Evolutionary conservation across 2,888 invertebrate species (phyloP), one percentile per base, ranked within the genome.

Genomic region (Tryphoninae sp.): DNA sequence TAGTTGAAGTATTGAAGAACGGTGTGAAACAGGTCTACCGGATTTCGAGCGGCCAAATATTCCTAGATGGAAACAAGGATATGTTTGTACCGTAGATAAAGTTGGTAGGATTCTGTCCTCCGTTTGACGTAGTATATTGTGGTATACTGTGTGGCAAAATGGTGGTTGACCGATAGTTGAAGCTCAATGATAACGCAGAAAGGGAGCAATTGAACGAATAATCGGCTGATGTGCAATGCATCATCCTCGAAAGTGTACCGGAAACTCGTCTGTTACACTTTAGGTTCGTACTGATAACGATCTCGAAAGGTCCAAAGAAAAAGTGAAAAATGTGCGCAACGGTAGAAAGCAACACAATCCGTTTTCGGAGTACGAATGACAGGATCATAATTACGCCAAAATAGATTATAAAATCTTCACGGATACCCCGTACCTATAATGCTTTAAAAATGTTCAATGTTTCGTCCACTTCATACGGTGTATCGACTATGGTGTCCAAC

Each of bases 101-200:
- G 33, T 33, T 33, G 33, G 33, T 33, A 33, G 0, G 33, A 6
- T 0, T 33, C 6, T 33, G 33, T 33, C 33, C 33, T 33, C 33
- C 33, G 33, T 33, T 33, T 33, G 33, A 33, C 33, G 33, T 33
- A 33, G 33, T 33, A 33, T 33, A 33, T 33, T 33, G 33, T 33
- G 33, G 33, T 33, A 33, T 23, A 49, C 53, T 59, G 53, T 67
- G 59, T 82, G 82, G 83, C 80, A 84, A 85, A 83, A 85, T 85
- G 85, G 84, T 81, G 83, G 84, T 58, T 77, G 71, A 65, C 76
- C 82, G 83, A 84, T 82, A 84, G 81, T 71, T 79, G 22, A 82
- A 83, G 80, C 81, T 81, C 76, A 75, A 81, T 84, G 86, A 84
- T 85, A 86, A 84, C 83, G 85, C 80, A 81, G 80, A 81, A 80